Conservation (phyloP, 2,888 invertebrate species). For the Plutella xylostella region DNA sequence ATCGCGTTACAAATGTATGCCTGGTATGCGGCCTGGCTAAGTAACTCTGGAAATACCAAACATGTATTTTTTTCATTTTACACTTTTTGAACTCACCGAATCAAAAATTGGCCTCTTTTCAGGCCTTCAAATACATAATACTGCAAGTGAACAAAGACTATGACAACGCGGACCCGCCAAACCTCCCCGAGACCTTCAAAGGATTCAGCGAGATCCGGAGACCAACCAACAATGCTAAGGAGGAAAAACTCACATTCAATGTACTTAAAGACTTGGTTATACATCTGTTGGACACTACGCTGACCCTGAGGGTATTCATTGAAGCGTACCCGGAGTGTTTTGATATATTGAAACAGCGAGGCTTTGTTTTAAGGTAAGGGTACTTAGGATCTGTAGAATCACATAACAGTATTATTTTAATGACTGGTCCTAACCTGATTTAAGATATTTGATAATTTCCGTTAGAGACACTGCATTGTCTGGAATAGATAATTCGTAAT, state of each 20-base stretch:
- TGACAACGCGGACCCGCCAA: conserved; percentile 50
- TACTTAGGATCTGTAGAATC: too few relatives aligned
- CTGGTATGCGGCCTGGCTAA: too few relatives aligned
- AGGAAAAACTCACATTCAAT: conserved; percentile 47
- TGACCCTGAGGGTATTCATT: conserved; percentile 76
- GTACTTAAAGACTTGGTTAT: conserved; percentile 75
- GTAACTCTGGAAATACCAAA: too few relatives aligned
- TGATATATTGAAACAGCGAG: conserved; percentile 64
- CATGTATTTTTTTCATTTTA: too few relatives aligned
- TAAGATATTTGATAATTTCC: too few relatives aligned
- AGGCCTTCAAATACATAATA: conserved; percentile 64
- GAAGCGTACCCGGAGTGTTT: conserved; percentile 72
- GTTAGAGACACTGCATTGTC: too few relatives aligned
- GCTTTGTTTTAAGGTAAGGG: conserved; percentile 68
- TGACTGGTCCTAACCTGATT: too few relatives aligned
- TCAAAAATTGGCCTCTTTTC: conserved; percentile 16
- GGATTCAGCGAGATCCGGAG: conserved; percentile 54
- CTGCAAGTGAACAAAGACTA: conserved; percentile 63
- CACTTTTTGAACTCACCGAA: too few relatives aligned
- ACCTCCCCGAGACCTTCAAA: conserved; percentile 56
- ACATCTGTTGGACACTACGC: conserved; percentile 77
- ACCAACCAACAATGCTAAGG: conserved; percentile 26
- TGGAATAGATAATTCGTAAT: too few relatives aligned
- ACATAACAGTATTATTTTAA: too few relatives aligned
- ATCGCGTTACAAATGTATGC: too few relatives aligned